Evolutionary conservation across 1,140 invertebrate species (phyloP), one percentile per base, ranked within the genome.

Genomic region (Orchestia grillus): DNA sequence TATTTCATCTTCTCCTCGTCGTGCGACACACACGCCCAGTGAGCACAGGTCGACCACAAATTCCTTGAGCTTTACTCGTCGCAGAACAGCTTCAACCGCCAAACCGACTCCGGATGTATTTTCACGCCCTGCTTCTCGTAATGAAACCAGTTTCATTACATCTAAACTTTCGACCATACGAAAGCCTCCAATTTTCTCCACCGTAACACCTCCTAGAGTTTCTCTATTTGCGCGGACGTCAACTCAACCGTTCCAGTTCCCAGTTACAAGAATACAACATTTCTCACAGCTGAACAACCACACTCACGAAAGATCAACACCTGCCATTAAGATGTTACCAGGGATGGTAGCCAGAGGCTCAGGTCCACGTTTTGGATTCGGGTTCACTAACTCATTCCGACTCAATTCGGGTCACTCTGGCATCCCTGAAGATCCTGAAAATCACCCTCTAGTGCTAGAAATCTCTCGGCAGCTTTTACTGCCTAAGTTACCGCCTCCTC

Each of bases 321-420:
- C 92, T 36, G 92, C 44, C 40, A 44, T 94, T 45, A 44, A 94
- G 40, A 94, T 94, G 92, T n/a, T 94, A 8, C 92, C 92, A 11
- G 92, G 92, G 40, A 45, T 94, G 92, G 92, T 94, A 44, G 92
- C 92, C 44, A 44, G 92, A n/a, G 92, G 92, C 28, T 94, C 92
- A 44, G 92, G 92, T 15, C 92, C 92, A 8, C 92, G 92, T 47
- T 94, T 94, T 47, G 92, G 92, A 45, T 94, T 94, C 40, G 92
- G 92, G 44, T 45, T 45, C 19, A 47, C 43, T 47, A 44, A 94
- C 44, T 40, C 40, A 40, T 0, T 45, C 8, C 43, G 43, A n/a
- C 92, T 16, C 28, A 44, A 42, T 23, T 40, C 92, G 40, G 43
- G 92, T 45, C 92, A 94, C 36, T 44, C 19, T 44, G 92, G 47